Evolutionary conservation across 2,888 invertebrate species (phyloP).

Genomic region (Coelogynopora nodosa): DNA sequence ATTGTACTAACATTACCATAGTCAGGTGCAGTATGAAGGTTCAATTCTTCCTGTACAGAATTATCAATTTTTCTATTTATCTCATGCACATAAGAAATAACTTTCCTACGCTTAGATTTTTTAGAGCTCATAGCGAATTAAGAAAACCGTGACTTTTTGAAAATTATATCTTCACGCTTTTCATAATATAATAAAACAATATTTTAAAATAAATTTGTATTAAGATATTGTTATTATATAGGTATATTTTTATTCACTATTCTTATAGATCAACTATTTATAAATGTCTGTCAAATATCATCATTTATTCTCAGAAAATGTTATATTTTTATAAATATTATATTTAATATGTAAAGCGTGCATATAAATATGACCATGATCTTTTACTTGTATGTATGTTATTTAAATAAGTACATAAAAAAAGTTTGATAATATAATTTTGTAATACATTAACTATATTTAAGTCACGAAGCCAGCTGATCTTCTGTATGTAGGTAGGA

Average conservation of each 20-base stretch:
- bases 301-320: background rate
- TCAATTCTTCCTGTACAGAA: background rate
- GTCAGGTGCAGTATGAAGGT: background rate
- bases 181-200: background rate
- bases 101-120: background rate
- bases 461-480: background rate
- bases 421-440: background rate
- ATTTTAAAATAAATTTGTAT: background rate
- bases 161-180: background rate
- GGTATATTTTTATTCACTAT: background rate
- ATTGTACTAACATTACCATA: background rate
- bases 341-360: background rate
- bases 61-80: background rate
- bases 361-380: background rate
- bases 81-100: background rate
- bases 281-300: background rate
- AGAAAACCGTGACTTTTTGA: background rate
- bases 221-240: background rate
- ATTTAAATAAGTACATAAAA: background rate
- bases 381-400: background rate
- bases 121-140: background rate
- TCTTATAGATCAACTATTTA: background rate
- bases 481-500: background rate
- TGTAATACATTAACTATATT: background rate
- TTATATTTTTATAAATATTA: background rate